Evolutionary conservation across 1,140 invertebrate genomes (phyloP).

Genomic region (Eufriesea mexicana): DNA sequence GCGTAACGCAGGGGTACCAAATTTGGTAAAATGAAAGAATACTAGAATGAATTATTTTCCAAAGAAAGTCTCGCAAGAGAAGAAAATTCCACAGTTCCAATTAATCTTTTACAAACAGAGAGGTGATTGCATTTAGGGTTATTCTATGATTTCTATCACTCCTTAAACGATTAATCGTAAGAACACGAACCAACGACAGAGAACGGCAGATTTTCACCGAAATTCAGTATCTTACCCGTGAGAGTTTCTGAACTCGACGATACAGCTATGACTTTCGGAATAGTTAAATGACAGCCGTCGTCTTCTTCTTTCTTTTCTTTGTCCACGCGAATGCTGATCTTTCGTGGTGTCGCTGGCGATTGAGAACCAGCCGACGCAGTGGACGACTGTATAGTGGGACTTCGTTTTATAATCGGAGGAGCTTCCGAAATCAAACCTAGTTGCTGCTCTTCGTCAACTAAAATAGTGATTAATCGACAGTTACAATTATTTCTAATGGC

Average conservation of each 20-base stretch:
- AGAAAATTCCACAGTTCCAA: neutral
- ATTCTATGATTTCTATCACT: neutral
- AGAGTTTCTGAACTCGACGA: constrained; percentile 89
- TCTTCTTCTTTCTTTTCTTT: constrained; percentile 75
- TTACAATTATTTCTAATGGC: neutral
- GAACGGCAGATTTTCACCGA: neutral
- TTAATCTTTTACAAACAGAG: neutral
- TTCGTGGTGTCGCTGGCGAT: constrained; percentile 73
- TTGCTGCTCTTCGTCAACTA: constrained; percentile 83
- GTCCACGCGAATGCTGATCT: constrained; percentile 78
- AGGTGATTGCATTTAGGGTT: neutral
- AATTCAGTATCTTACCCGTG: constrained; percentile 83
- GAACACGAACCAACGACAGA: too few species aligned
- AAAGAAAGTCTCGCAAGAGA: neutral
- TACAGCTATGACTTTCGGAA: constrained; percentile 86
- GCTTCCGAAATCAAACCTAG: constrained; percentile 72
- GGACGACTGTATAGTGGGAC: constrained; percentile 71
- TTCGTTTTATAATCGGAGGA: constrained; percentile 73
- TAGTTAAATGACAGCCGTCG: constrained; percentile 84
- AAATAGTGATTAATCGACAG: constrained; percentile 18
- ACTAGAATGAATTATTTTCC: too few species aligned
- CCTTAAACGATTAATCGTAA: neutral
- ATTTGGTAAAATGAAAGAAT: too few species aligned
- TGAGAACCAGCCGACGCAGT: constrained; percentile 61
- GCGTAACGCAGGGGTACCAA: too few species aligned